Conservation (phyloP, 1,140 invertebrate genomes). For the silkworm (Bombyx mori) region DNA sequence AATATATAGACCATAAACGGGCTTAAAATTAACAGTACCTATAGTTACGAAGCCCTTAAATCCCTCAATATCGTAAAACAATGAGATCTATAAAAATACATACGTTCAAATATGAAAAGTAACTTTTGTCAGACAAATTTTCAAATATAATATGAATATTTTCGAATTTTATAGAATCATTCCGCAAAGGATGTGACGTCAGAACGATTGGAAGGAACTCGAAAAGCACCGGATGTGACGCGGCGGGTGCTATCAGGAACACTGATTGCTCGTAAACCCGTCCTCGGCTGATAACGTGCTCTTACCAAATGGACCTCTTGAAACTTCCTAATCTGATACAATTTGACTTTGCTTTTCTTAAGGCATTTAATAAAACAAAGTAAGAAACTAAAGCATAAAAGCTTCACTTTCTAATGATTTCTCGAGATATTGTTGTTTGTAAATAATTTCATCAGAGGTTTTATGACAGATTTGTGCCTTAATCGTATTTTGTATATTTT, state of each 20-base stretch:
- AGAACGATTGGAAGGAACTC: constrained; percentile 18
- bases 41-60: not conserved
- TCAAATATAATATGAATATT: too few relatives aligned
- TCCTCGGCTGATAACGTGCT: constrained; percentile 23
- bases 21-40: not conserved
- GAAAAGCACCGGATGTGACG: constrained; percentile 31
- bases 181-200: not conserved
- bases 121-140: not conserved
- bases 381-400: too few relatives aligned
- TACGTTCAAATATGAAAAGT: not conserved
- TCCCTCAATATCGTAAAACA: not conserved
- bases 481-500: too few relatives aligned
- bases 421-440: too few relatives aligned
- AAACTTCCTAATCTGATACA: constrained; percentile 1
- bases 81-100: not conserved
- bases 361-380: too few relatives aligned
- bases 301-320: constrained; percentile 10
- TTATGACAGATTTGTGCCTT: too few relatives aligned
- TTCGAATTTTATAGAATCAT: too few relatives aligned
- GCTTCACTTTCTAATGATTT: too few relatives aligned
- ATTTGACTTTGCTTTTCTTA: too few relatives aligned
- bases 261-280: constrained; percentile 45
- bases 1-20: not conserved
- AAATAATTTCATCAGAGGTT: too few relatives aligned
- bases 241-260: constrained; percentile 30